Percentiles rank a stretch among this genome's conserved stretches.
Conservation (phyloP, 2,888 invertebrate genomes). For the Exocentrus adspersus region DNA sequence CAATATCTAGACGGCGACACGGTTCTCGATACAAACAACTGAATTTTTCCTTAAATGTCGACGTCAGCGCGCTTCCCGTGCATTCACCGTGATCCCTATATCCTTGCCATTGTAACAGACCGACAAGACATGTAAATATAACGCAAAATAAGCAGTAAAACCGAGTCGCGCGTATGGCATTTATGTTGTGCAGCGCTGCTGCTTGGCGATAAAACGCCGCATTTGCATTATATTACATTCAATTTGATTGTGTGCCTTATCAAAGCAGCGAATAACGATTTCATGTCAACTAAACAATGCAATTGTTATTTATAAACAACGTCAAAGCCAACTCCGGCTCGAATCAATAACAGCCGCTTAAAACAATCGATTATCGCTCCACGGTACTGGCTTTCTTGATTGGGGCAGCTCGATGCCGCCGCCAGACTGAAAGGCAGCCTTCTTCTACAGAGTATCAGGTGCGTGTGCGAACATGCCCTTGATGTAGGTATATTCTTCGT, state of each 20-base stretch:
- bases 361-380: conserved; percentile 21
- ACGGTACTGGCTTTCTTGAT: conserved; percentile 5
- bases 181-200: conserved; percentile 3
- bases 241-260: conserved; percentile 23
- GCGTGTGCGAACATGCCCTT: conserved; percentile 6
- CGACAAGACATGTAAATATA: conserved; percentile 4
- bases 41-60: not conserved
- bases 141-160: conserved; percentile 18
- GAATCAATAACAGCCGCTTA: conserved; percentile 22
- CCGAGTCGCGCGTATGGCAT: not conserved
- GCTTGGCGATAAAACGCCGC: conserved; percentile 19
- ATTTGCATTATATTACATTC: no score
- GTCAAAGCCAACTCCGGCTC: not conserved
- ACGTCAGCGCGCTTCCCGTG: conserved; percentile 1
- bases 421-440: not conserved
- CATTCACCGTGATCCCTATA: not conserved
- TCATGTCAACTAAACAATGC: conserved; percentile 20
- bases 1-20: conserved; percentile 2
- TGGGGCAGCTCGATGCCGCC: not conserved
- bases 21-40: conserved; percentile 3
- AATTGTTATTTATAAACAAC: conserved; percentile 27
- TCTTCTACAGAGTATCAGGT: not conserved
- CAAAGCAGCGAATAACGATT: conserved; percentile 19
- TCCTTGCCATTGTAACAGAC: not conserved
- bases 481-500: conserved; percentile 24